Evolutionary conservation across 1,140 invertebrate genomes (phyloP), one percentile per base, ranked within the genome.

Genomic region (Tetragonula clypearis): DNA sequence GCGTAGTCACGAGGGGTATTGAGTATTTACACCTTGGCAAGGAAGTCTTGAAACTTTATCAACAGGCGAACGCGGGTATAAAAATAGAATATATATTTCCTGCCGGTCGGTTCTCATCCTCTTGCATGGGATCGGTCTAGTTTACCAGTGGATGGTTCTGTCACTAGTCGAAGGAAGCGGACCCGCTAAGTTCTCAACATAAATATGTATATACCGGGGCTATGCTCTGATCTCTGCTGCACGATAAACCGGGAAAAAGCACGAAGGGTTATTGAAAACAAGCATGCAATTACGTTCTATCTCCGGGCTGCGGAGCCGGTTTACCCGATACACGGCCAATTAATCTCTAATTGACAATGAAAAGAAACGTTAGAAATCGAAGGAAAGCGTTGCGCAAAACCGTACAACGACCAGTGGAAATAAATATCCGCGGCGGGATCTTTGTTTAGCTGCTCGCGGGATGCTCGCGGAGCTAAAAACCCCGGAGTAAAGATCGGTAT

Each of bases 131-230:
- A 88, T 86, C 80, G 83, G 75, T 73, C 69, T 81, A 62, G 87
- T 86, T 79, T 65, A 62, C 41, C 76, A 17, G 41, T 12, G 84
- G 82, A 83, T 86, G 75, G 68, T 84, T 49, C 41, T 86, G 85
- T 88, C 76, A 82, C 85, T 89, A 72, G 65, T 66, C 87, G 84
- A 73, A 89, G 87, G 87, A 89, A 89, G 87, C 85, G 69, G 87
- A 86, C 88, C 87, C 84, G 88, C 88, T 83, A 83, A 86, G 76
- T 88, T 89, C 79, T 81, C 79, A 80, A 58, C 79, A 85, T 81
- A 85, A 85, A 81, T 85, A 85, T 84, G 68, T 73, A 79, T 73
- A 79, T 72, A 84, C 26, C 49, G 35, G n/a, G 41, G 53, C 30
- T 30, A 30, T 30, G 30, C 30, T 62, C 23, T n/a, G 78, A 81